A percentile compares a stretch with the other conserved stretches of the same genome.
phyloP scores from a whole-genome alignment of 2,113 vertebrate species.

The Dasyurus viverrinus region DNA sequence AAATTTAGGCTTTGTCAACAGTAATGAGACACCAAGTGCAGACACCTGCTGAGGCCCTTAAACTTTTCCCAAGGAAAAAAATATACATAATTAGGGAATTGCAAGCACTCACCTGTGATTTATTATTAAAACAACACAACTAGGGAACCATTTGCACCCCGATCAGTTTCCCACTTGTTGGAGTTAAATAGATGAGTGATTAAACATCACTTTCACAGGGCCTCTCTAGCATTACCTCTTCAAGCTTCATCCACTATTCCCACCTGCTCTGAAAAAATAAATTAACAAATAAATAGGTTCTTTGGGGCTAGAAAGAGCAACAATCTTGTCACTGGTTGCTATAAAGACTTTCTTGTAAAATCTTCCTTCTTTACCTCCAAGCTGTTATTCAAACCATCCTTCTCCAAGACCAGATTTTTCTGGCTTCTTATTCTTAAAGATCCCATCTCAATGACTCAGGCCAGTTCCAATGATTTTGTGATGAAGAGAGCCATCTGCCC shows the following conservation, averaged over 20 bases:
- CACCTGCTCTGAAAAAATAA: constrained; percentile 8
- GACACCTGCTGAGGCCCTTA: constrained; percentile 69
- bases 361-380: not conserved
- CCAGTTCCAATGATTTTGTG: no score
- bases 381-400: not conserved
- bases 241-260: no score
- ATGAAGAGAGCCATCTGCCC: no score
- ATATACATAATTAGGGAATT: constrained; percentile 68
- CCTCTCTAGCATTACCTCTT: not conserved
- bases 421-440: not conserved
- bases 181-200: constrained; percentile 57
- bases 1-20: constrained; percentile 75
- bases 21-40: constrained; percentile 75
- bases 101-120: constrained; percentile 59
- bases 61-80: constrained; percentile 60
- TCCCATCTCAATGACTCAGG: not conserved
- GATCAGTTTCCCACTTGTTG: not conserved
- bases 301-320: not conserved
- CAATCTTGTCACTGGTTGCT: not conserved
- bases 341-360: not conserved
- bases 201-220: constrained; percentile 23
- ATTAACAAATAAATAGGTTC: not conserved
- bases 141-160: constrained; percentile 34
- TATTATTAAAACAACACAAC: constrained; percentile 64
- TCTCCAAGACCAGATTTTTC: not conserved